phyloP scores from a whole-genome alignment of 2,113 vertebrate genomes.

The Pelecanus crispus region DNA sequence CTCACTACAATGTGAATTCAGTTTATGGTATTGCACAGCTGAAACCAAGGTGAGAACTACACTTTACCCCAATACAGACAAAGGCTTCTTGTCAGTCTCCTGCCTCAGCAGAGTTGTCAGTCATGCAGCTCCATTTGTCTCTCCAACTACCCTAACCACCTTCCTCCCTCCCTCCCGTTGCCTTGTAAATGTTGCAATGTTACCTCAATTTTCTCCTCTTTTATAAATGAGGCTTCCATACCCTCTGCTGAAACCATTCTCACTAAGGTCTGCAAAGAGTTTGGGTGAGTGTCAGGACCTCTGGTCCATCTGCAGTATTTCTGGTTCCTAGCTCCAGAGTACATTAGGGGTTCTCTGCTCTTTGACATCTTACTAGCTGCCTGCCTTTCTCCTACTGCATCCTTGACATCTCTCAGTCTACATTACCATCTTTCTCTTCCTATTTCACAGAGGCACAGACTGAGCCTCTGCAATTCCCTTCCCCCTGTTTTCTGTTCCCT shows the following conservation, averaged over 20 bases:
- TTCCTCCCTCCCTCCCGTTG: background rate
- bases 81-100: background rate
- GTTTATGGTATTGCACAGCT: background rate
- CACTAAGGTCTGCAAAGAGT: background rate
- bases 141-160: background rate
- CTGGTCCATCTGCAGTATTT: background rate
- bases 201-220: background rate
- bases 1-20: background rate
- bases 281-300: background rate
- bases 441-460: background rate
- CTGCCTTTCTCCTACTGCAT: rapidly evolving
- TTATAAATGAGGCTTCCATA: background rate
- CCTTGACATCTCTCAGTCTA: background rate
- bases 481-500: background rate
- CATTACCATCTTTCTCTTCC: background rate
- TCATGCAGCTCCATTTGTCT: background rate
- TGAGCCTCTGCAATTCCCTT: background rate
- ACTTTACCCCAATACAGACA: background rate
- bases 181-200: background rate
- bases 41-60: background rate
- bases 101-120: background rate
- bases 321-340: background rate
- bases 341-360: background rate
- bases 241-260: background rate
- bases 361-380: background rate